phyloP scores from a whole-genome alignment of 2,113 vertebrate genomes.

The Pomatorhinus ruficollis region DNA sequence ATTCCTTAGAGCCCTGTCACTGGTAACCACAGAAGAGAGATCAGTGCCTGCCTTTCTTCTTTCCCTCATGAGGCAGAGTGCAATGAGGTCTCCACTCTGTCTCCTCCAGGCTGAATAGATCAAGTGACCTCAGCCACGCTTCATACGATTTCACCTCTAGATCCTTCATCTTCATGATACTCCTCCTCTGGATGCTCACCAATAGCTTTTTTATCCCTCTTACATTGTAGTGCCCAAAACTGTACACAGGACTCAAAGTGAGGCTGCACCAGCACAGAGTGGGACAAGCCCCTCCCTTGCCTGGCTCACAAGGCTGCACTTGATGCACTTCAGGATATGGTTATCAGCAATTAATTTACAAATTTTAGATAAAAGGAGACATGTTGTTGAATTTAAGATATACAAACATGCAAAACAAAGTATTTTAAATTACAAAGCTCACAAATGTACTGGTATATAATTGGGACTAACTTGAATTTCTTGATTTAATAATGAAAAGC shows the following conservation, averaged over 20 bases:
- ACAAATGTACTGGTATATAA: neutral
- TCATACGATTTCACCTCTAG: neutral
- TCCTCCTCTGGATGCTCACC: neutral
- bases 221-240: no score
- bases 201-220: neutral
- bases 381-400: neutral
- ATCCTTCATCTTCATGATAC: no score
- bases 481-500: neutral
- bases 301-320: fast-evolving
- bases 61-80: fast-evolving
- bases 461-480: neutral
- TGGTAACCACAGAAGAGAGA: neutral
- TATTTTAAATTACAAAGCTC: neutral
- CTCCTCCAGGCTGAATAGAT: neutral
- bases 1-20: neutral
- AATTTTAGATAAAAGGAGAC: neutral
- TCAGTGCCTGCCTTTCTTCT: neutral
- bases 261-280: neutral
- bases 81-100: neutral
- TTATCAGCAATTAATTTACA: neutral
- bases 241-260: neutral
- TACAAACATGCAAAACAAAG: neutral
- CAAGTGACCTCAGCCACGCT: neutral
- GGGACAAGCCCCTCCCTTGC: neutral
- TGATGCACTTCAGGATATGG: neutral